Percentiles rank a stretch among this genome's conserved stretches.
phyloP scores from a whole-genome alignment of 2,888 invertebrate species.

The Linnaemya tessellans region DNA sequence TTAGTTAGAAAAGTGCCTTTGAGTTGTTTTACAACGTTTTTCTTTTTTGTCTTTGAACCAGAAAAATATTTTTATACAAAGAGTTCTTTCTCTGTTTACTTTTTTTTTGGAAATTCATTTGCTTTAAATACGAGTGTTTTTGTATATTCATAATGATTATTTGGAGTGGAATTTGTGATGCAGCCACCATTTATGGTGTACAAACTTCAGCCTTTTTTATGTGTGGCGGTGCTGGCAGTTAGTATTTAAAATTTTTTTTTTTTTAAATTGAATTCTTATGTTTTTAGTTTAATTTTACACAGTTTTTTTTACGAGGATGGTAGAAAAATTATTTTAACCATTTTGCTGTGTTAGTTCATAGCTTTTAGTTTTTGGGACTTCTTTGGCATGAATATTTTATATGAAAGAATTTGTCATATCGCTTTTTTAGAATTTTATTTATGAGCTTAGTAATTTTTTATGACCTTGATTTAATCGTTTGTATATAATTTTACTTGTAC shows the following conservation, averaged over 20 bases:
- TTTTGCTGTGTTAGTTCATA: conserved; percentile 14
- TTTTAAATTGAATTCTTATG: conserved; percentile 18
- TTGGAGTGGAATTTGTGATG: conserved; percentile 83
- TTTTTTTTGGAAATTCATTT: conserved; percentile 26
- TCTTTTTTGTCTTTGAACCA: conserved; percentile 21
- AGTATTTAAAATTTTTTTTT: conserved; percentile 78
- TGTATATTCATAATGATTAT: conserved; percentile 79
- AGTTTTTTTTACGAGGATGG: neutral
- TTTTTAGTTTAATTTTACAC: neutral
- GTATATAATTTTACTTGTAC: neutral
- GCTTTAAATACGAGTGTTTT: conserved; percentile 31
- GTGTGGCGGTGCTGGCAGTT: conserved; percentile 81
- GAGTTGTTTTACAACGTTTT: conserved; percentile 21
- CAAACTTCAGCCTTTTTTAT: conserved; percentile 81
- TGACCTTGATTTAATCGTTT: conserved; percentile 61
- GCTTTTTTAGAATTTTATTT: neutral
- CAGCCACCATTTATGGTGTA: conserved; percentile 82
- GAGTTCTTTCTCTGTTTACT: conserved; percentile 2
- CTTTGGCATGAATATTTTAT: conserved; percentile 8
- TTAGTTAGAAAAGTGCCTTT: conserved; percentile 28
- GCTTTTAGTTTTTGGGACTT: neutral
- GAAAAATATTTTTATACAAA: conserved; percentile 21
- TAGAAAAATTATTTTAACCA: conserved; percentile 27
- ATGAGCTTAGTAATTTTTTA: conserved; percentile 15
- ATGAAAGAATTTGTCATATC: neutral